Conservation (phyloP, 2,888 invertebrate species). For the Urechis unicinctus region DNA sequence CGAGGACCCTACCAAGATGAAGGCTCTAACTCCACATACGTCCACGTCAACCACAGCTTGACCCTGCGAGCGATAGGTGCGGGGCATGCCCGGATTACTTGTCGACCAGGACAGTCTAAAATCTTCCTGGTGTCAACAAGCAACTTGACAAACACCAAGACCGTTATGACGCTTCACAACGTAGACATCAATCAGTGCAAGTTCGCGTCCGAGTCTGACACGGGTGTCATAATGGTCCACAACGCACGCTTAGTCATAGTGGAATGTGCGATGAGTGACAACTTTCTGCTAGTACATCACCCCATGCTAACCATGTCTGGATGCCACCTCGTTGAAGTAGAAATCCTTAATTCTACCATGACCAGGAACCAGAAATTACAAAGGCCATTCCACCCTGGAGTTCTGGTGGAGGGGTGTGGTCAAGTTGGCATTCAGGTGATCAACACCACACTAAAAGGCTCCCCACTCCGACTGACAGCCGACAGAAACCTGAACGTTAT, state of each 20-base stretch:
- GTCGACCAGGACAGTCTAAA: too few relatives aligned
- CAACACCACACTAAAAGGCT: not conserved
- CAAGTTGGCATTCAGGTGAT: not conserved
- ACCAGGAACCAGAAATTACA: not conserved
- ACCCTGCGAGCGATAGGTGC: too few relatives aligned
- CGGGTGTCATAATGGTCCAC: not conserved
- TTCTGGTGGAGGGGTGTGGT: constrained; percentile 1
- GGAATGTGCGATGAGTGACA: not conserved
- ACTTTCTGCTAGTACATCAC: not conserved
- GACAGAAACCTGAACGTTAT: not conserved
- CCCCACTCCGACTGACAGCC: not conserved
- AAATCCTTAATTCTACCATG: not conserved
- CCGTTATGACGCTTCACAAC: not conserved
- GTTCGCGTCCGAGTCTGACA: too few relatives aligned
- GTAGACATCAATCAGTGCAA: not conserved
- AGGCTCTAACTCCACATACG: not conserved
- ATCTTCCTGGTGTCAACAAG: too few relatives aligned
- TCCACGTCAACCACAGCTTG: constrained; percentile 1
- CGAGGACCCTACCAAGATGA: not conserved
- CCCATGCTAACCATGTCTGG: not conserved
- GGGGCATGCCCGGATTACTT: too few relatives aligned
- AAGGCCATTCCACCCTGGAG: not conserved
- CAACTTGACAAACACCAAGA: too few relatives aligned
- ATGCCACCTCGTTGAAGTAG: not conserved
- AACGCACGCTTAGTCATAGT: not conserved